These are phyloP conservation scores for Watsonalla cultraria DNA, from an alignment of 2,888 invertebrate genomes.

Conservation along the genomic window DNA sequence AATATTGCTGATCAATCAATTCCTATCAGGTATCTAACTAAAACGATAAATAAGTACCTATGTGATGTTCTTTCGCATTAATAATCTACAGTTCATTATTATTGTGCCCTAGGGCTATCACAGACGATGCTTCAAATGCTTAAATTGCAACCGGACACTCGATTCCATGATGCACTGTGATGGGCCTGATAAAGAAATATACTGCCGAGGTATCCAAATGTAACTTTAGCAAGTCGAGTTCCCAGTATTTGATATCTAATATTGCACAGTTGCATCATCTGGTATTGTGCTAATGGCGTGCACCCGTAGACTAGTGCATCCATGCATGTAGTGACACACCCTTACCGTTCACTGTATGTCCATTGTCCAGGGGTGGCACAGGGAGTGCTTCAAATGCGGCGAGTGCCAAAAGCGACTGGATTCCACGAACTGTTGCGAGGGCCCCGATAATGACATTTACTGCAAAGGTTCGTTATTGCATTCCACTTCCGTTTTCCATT, in stretches of 20 bases:
- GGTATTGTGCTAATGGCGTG: slow-evolving; percentile 63
- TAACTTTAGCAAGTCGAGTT: slow-evolving; percentile 25
- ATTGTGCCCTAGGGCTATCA: slow-evolving; percentile 87
- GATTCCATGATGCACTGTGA: slow-evolving; percentile 95
- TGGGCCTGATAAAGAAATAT: slow-evolving; percentile 94
- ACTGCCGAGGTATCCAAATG: slow-evolving; percentile 89
- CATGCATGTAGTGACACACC: slow-evolving; percentile 54
- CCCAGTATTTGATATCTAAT: slow-evolving; percentile 21
- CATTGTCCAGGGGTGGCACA: slow-evolving; percentile 90
- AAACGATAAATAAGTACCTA: background rate
- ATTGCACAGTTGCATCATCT: slow-evolving; percentile 51
- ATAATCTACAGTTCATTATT: slow-evolving; percentile 18
- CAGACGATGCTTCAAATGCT: slow-evolving; percentile 93
- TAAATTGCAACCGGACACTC: slow-evolving; percentile 89
- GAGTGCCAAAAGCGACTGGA: slow-evolving; percentile 92
- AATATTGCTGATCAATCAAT: too few relatives aligned
- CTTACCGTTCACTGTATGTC: slow-evolving; percentile 56
- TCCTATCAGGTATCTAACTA: too few relatives aligned
- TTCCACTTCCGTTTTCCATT: slow-evolving; percentile 10
- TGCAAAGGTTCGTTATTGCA: slow-evolving; percentile 89
- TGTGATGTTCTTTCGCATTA: background rate
- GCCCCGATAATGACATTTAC: slow-evolving; percentile 96
- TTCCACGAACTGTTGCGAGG: slow-evolving; percentile 95
- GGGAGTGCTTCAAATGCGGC: slow-evolving; percentile 95
- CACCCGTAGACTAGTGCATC: slow-evolving; percentile 34